Percentiles rank a stretch among this genome's conserved stretches.
phyloP scores from a whole-genome alignment of 2,797 vertebrate species.

The Diglossa cyanea region DNA sequence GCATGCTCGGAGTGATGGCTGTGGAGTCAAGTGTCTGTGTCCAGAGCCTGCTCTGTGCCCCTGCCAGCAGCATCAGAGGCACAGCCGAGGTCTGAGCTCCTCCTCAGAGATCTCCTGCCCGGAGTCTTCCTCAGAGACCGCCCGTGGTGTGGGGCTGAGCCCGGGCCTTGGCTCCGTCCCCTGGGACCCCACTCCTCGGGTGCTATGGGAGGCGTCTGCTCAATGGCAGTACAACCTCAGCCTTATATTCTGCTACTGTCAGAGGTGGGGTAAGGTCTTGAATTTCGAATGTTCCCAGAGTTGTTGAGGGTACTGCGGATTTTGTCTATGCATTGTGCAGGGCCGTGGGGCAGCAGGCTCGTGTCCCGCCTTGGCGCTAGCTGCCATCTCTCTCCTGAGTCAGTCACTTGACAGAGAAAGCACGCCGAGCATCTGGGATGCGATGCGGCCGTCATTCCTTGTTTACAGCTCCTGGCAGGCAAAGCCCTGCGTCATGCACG shows the following conservation, averaged over 20 bases:
- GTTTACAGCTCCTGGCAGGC: slow-evolving; percentile 58
- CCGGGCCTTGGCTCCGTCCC: rapidly evolving
- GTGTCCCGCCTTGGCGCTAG: rapidly evolving
- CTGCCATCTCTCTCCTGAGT: background rate
- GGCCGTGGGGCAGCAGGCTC: background rate
- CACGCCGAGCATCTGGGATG: slow-evolving; percentile 38
- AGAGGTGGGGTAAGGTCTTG: background rate
- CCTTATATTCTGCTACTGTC: background rate
- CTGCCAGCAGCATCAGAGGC: background rate
- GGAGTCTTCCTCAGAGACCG: background rate
- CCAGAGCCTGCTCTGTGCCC: background rate
- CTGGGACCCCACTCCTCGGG: rapidly evolving
- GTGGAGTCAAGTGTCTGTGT: background rate
- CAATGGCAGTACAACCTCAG: background rate
- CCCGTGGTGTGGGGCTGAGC: rapidly evolving
- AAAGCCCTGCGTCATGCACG: background rate
- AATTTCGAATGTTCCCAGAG: background rate
- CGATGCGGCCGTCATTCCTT: slow-evolving; percentile 28
- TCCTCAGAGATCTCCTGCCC: background rate
- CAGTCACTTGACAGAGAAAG: background rate
- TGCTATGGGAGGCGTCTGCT: rapidly evolving
- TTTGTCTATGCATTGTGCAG: background rate
- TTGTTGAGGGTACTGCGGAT: background rate
- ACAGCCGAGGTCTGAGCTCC: rapidly evolving
- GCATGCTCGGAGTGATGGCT: background rate